Percentiles rank a stretch among this genome's conserved stretches.
These are phyloP conservation scores for Dallia pectoralis DNA, from an alignment of 2,797 vertebrate genomes.

Conservation along the genomic window DNA sequence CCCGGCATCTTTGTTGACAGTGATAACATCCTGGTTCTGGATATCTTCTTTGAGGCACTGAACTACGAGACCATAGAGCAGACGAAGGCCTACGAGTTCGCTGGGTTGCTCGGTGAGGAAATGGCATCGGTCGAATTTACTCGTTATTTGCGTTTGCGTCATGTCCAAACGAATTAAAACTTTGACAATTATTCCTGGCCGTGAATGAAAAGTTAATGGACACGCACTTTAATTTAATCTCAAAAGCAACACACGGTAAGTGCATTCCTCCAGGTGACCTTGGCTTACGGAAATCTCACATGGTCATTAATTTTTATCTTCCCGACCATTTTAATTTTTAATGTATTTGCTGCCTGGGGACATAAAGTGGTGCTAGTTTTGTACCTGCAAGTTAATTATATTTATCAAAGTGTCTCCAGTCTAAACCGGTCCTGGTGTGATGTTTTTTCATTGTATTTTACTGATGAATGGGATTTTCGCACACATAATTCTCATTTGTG, in stretches of 20 bases:
- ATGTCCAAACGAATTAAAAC: not conserved
- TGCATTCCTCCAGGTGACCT: not conserved
- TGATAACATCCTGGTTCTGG: conserved; percentile 98
- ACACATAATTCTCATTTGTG: not conserved
- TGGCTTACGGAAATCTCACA: not conserved
- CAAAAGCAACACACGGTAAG: too few species aligned
- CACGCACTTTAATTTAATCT: too few species aligned
- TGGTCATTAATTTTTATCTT: too few species aligned
- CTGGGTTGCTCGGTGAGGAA: conserved; percentile 91
- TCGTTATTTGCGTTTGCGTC: not conserved
- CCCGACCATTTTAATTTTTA: too few species aligned
- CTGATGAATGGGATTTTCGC: too few species aligned
- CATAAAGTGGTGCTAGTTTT: too few species aligned
- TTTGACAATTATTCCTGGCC: not conserved
- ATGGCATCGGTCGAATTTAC: not conserved
- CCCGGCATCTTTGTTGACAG: conserved; percentile 65
- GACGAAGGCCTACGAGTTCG: conserved; percentile 97
- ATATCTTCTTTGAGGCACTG: conserved; percentile 97
- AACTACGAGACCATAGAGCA: conserved; percentile 99
- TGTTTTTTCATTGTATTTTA: not conserved
- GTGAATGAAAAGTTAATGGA: not conserved
- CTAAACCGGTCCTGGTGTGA: too few species aligned
- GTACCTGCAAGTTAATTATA: too few species aligned
- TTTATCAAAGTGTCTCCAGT: too few species aligned
- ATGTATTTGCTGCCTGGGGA: too few species aligned